Percentiles rank a stretch among this genome's conserved stretches.
Conservation (phyloP, 2,113 vertebrate genomes). For the Motacilla alba region DNA sequence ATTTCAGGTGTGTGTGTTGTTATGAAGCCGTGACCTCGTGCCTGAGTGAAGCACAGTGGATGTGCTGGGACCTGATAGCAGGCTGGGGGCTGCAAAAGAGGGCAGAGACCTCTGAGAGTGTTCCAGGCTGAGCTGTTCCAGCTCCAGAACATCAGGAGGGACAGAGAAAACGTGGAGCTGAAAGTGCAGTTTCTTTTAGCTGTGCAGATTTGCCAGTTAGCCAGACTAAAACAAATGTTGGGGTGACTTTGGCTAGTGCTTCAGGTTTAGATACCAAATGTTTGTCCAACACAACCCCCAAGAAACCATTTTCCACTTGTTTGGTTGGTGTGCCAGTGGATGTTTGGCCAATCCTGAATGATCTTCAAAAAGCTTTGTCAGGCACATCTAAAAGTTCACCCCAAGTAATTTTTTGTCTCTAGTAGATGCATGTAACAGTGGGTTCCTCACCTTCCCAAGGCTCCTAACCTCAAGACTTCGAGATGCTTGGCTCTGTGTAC, state of each 20-base stretch:
- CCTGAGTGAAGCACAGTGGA: background rate
- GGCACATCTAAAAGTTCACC: background rate
- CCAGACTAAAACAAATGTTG: background rate
- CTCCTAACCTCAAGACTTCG: background rate
- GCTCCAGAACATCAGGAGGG: background rate
- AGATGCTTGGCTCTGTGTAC: background rate
- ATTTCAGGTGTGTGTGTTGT: background rate
- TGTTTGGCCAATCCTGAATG: background rate
- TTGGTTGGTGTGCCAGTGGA: background rate
- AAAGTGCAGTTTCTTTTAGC: background rate
- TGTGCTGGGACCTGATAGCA: accelerated
- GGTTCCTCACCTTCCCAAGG: background rate
- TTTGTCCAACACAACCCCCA: background rate
- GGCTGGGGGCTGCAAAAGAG: background rate
- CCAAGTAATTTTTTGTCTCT: background rate
- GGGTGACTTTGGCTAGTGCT: too few species aligned
- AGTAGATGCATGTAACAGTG: background rate
- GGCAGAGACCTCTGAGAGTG: background rate
- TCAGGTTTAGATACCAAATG: background rate
- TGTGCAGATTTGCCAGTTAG: background rate
- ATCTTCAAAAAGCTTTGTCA: background rate
- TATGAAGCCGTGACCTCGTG: background rate
- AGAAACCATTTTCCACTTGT: background rate
- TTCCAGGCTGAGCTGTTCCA: background rate
- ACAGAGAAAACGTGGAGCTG: background rate